A percentile compares a stretch with the other conserved stretches of the same genome.
These are phyloP conservation scores for Phyllotreta cruciferae DNA, from an alignment of 2,888 invertebrate species.

Conservation along the genomic window DNA sequence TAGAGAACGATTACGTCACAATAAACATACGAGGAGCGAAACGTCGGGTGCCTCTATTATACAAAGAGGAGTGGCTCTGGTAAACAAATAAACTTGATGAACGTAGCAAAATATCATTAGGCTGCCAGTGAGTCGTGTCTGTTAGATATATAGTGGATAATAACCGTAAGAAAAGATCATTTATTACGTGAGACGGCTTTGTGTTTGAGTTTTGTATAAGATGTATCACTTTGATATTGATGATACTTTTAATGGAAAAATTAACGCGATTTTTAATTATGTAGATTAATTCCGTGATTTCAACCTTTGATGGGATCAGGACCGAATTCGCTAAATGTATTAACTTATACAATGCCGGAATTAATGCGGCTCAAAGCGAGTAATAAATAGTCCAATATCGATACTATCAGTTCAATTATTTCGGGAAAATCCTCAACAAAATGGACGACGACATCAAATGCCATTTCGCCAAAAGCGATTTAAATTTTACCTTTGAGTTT, in stretches of 20 bases:
- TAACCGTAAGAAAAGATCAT: slow-evolving; percentile 25
- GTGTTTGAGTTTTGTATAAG: too few species aligned
- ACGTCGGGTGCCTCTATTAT: slow-evolving; percentile 31
- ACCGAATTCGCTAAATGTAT: too few species aligned
- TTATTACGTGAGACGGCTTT: slow-evolving; percentile 9
- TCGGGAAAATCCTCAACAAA: neutral
- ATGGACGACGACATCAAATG: slow-evolving; percentile 1
- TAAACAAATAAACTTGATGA: slow-evolving; percentile 59
- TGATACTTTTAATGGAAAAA: too few species aligned
- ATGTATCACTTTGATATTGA: too few species aligned
- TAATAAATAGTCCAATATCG: too few species aligned
- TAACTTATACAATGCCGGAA: too few species aligned
- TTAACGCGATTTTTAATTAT: too few species aligned
- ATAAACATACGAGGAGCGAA: slow-evolving; percentile 31
- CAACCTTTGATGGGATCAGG: too few species aligned
- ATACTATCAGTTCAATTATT: too few species aligned
- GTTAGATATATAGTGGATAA: slow-evolving; percentile 19
- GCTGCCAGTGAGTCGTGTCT: slow-evolving; percentile 34
- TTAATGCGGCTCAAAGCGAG: too few species aligned
- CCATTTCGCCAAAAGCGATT: slow-evolving; percentile 1
- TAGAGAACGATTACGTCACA: slow-evolving; percentile 36
- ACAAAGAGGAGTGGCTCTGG: slow-evolving; percentile 46
- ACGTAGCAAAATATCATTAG: slow-evolving; percentile 58
- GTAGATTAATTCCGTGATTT: too few species aligned
- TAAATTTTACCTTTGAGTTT: slow-evolving; percentile 7